These are phyloP conservation scores for Muscicapa comitata DNA, from an alignment of 2,797 vertebrate genomes.

Conservation along the genomic window DNA sequence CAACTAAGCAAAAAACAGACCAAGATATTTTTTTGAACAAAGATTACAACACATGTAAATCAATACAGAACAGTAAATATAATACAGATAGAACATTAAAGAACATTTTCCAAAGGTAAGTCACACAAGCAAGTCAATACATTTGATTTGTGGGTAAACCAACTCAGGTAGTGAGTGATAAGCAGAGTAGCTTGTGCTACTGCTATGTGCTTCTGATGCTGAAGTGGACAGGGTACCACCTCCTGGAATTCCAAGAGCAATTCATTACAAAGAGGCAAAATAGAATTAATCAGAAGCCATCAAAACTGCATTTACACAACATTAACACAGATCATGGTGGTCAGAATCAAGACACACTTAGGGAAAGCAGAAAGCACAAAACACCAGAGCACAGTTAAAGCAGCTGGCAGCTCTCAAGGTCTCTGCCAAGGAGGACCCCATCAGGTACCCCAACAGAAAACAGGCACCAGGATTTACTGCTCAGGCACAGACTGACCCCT, in stretches of 20 bases:
- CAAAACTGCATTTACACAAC: background rate
- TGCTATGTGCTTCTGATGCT: background rate
- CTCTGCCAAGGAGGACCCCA: background rate
- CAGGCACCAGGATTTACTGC: background rate
- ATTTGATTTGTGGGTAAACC: background rate
- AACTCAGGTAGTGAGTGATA: background rate
- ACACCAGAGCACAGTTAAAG: background rate
- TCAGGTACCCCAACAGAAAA: background rate
- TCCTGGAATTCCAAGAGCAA: background rate
- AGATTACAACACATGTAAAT: background rate
- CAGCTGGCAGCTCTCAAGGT: background rate
- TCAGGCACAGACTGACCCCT: background rate
- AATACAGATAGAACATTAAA: background rate
- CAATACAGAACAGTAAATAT: background rate
- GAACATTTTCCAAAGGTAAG: background rate
- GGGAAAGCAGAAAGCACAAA: background rate
- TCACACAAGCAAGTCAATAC: background rate
- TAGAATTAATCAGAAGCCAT: background rate
- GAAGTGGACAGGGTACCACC: background rate
- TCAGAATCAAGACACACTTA: background rate
- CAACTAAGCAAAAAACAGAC: slow-evolving; percentile 78
- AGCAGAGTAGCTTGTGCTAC: background rate
- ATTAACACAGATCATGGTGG: background rate
- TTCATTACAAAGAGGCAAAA: background rate
- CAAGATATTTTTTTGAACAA: background rate